These are phyloP conservation scores for Synergus itoensis DNA, from an alignment of 2,888 invertebrate species.

Conservation along the genomic window DNA sequence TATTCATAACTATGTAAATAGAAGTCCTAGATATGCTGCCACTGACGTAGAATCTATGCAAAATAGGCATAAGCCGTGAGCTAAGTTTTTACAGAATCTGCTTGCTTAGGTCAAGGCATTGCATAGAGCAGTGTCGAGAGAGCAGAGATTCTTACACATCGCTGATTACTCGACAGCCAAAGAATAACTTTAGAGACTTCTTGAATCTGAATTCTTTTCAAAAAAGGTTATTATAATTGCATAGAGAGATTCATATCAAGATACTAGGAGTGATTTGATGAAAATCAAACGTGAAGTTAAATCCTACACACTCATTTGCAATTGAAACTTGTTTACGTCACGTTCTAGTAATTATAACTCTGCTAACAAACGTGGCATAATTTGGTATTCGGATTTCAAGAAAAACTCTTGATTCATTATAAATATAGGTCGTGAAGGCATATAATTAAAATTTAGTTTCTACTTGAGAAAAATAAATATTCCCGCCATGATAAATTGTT, in stretches of 20 bases:
- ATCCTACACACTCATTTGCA: too few species aligned
- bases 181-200: neutral
- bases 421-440: too few species aligned
- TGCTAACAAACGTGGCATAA: too few species aligned
- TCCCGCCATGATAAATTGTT: neutral
- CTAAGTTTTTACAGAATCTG: conserved; percentile 23
- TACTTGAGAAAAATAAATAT: neutral
- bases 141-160: neutral
- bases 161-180: neutral
- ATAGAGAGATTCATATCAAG: too few species aligned
- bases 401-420: too few species aligned
- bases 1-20: conserved; percentile 44
- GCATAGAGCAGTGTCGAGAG: neutral
- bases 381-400: too few species aligned
- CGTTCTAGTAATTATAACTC: too few species aligned
- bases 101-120: neutral
- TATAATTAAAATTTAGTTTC: too few species aligned
- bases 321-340: too few species aligned
- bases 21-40: neutral
- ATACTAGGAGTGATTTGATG: too few species aligned
- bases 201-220: neutral
- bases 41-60: conserved; percentile 15
- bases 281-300: too few species aligned
- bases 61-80: conserved; percentile 28
- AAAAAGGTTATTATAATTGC: neutral